A percentile compares a stretch with the other conserved stretches of the same genome.
Conservation (phyloP, 1,140 invertebrate genomes). For the Hyphantria cunea region DNA sequence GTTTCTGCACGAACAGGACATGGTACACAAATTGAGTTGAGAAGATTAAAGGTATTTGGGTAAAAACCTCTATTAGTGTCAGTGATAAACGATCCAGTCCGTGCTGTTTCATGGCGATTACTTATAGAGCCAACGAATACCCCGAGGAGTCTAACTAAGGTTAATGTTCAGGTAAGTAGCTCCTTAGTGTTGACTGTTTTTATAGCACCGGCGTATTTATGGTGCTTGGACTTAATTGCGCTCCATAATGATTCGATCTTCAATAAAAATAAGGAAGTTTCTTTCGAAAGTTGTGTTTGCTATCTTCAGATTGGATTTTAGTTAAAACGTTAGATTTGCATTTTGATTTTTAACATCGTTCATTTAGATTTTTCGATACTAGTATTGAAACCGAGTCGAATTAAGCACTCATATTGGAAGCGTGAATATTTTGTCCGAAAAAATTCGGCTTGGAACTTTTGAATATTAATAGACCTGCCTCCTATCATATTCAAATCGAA, state of each 20-base stretch:
- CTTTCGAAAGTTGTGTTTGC: not conserved
- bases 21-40: constrained; percentile 7
- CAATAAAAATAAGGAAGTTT: not conserved
- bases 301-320: not conserved
- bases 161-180: constrained; percentile 7
- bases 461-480: not conserved
- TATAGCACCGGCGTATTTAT: constrained; percentile 11
- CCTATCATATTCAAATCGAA: not conserved
- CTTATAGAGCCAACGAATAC: constrained; percentile 15
- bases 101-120: constrained; percentile 30
- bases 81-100: constrained; percentile 18
- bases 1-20: constrained; percentile 6
- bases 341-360: too few species aligned
- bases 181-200: constrained; percentile 15
- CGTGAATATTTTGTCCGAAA: not conserved
- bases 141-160: constrained; percentile 17
- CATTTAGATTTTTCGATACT: too few species aligned
- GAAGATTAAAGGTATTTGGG: constrained; percentile 21
- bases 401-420: not conserved
- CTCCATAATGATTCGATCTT: constrained; percentile 3
- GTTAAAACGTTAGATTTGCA: too few species aligned
- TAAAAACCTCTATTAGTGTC: constrained; percentile 24
- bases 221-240: constrained; percentile 5
- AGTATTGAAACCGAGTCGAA: too few species aligned
- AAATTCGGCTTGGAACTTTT: not conserved